Base-by-base conservation (phyloP, 2,797 vertebrate genomes). In the Rallus crepitans region DNA sequence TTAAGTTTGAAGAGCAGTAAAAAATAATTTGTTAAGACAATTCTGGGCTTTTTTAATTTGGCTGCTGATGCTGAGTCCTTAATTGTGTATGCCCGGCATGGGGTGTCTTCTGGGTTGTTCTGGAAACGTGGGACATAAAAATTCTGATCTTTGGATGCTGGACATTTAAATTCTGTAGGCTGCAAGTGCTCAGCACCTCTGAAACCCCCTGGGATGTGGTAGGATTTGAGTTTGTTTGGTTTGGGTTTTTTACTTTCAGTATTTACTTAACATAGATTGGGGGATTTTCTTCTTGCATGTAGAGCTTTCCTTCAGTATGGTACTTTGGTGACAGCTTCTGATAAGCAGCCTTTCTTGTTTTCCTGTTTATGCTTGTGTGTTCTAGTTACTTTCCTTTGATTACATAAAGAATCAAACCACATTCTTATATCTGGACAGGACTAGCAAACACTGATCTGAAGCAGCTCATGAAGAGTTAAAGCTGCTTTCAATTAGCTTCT, bases 381-480 rank as follows among this genome's bases (percentile, higher is more conserved):
- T 83, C 64, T 87, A 33, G 9, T 84, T 84, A 53, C 52, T 86
- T 93, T 55, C 14, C 30, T 61, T 55, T 72, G 65, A 19, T 77
- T 86, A 72, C 19, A 30, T 79, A 52, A 77, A 85, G 52, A 73
- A 37, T 70, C 59, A 90, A 82, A 30, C 2, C 52, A n/a, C 33
- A n/a, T 71, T 87, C 19, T 82, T 85, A 3, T 64, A 1, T 55
- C 40, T 80, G 73, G 66, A 76, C 52, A 87, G 66, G n/a, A 76
- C 59, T 61, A 52, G 56, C 21, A 65, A 71, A 56, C 47, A 20
- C 20, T 1, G 30, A 47, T 83, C 18, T 88, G 56, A 73, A 78
- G 83, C 60, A 92, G 91, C 52, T 94, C 50, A 5, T 25, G 52
- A 95, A 80, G 94, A 82, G 94, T 97, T 96, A 96, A 96, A 94